Percentiles rank a stretch among this genome's conserved stretches.
These are phyloP conservation scores for Mythimna loreyi DNA, from an alignment of 2,888 invertebrate genomes.

Conservation along the genomic window DNA sequence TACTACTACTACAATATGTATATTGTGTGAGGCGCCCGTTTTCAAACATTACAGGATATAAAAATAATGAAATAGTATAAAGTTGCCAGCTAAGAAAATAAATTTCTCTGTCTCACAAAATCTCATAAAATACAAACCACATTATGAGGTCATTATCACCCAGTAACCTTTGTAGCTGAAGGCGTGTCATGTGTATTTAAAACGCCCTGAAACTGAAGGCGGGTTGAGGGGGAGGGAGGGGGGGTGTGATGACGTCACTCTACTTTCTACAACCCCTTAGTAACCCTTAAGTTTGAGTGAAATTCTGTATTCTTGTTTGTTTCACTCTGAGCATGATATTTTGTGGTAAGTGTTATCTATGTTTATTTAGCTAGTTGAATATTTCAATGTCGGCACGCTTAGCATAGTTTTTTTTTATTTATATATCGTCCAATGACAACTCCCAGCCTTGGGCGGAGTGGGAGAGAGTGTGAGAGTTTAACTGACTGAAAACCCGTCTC, in stretches of 20 bases:
- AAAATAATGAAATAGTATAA: too few species aligned
- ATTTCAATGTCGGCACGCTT: too few species aligned
- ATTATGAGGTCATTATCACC: conserved; percentile 36
- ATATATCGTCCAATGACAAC: too few species aligned
- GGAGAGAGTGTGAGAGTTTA: too few species aligned
- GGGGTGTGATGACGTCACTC: conserved; percentile 32
- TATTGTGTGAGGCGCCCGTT: not conserved
- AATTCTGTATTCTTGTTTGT: conserved; percentile 14
- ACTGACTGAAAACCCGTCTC: too few species aligned
- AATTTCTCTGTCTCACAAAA: not conserved
- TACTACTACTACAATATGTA: too few species aligned
- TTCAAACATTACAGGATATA: too few species aligned
- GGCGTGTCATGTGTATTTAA: conserved; percentile 49
- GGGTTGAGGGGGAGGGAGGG: not conserved
- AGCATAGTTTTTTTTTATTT: too few species aligned
- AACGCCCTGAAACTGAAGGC: conserved; percentile 35
- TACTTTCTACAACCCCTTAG: conserved; percentile 18
- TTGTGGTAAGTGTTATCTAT: not conserved
- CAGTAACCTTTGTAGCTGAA: conserved; percentile 23
- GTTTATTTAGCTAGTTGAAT: not conserved
- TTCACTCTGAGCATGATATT: not conserved
- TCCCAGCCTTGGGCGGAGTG: too few species aligned
- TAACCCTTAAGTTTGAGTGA: not conserved
- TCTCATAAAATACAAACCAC: conserved; percentile 1
- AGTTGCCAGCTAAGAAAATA: not conserved